phyloP scores from a whole-genome alignment of 2,113 vertebrate genomes.

The Myrmecophaga tridactyla region DNA sequence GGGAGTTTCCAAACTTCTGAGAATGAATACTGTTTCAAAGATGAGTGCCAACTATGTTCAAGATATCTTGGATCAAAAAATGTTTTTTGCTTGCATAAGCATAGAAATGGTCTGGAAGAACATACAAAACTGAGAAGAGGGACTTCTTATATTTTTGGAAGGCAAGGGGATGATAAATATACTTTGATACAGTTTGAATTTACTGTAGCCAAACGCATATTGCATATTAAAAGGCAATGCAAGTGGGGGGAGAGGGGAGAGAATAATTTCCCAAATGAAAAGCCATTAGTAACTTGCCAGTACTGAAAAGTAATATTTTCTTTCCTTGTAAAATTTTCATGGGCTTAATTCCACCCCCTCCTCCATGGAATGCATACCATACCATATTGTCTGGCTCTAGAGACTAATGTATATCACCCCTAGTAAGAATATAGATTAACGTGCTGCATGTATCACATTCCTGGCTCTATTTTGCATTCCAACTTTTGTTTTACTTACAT shows the following conservation, averaged over 20 bases:
- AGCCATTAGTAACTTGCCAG: neutral
- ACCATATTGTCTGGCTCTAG: neutral
- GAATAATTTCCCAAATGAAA: neutral
- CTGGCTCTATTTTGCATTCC: neutral
- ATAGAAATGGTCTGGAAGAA: neutral
- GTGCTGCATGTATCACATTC: neutral
- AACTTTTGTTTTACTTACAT: slow-evolving; percentile 9
- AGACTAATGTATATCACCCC: neutral
- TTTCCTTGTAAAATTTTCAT: neutral
- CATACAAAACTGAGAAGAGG: neutral
- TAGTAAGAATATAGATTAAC: neutral
- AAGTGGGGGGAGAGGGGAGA: neutral
- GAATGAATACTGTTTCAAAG: neutral
- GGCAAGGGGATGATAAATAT: neutral
- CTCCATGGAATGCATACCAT: neutral
- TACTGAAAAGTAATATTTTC: neutral
- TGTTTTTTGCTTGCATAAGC: neutral
- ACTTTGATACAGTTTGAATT: neutral
- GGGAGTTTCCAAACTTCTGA: neutral
- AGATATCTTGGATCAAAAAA: neutral
- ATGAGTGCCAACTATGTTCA: neutral
- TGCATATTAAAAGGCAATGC: neutral
- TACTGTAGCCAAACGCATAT: neutral
- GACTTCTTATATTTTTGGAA: neutral
- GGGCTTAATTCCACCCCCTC: neutral